Conservation (phyloP, 2,113 vertebrate genomes). For the Pithys albifrons region DNA sequence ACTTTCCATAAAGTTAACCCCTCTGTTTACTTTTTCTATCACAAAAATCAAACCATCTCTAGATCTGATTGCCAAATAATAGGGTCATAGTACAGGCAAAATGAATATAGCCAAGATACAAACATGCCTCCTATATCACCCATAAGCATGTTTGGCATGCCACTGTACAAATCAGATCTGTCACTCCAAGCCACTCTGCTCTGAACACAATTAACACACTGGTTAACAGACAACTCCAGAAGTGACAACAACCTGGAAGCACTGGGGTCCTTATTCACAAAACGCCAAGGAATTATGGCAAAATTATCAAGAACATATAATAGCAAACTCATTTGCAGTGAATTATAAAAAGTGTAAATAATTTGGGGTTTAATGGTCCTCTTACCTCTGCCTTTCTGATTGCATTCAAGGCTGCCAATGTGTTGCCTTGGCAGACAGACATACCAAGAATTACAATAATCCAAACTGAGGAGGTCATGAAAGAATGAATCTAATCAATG, state of each 20-base stretch:
- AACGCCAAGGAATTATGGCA: not conserved
- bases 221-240: not conserved
- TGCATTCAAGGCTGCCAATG: not conserved
- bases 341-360: not conserved
- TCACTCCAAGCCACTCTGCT: not conserved
- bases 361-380: not conserved
- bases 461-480: constrained; percentile 33
- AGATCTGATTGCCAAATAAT: not conserved
- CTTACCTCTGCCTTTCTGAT: not conserved
- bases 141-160: not conserved
- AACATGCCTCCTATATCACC: not conserved
- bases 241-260: not conserved
- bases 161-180: not conserved
- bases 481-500: constrained; percentile 64
- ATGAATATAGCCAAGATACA: not conserved
- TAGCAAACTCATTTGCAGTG: not conserved
- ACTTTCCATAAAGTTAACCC: not conserved
- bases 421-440: not conserved
- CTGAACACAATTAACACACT: not conserved
- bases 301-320: not conserved
- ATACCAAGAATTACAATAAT: constrained; percentile 49
- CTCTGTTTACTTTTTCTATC: not conserved
- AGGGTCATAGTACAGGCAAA: not conserved
- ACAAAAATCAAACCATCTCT: not conserved
- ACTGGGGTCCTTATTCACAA: not conserved